Evolutionary conservation across 2,113 vertebrate genomes (phyloP).

Genomic region (Anoura caudifer): DNA sequence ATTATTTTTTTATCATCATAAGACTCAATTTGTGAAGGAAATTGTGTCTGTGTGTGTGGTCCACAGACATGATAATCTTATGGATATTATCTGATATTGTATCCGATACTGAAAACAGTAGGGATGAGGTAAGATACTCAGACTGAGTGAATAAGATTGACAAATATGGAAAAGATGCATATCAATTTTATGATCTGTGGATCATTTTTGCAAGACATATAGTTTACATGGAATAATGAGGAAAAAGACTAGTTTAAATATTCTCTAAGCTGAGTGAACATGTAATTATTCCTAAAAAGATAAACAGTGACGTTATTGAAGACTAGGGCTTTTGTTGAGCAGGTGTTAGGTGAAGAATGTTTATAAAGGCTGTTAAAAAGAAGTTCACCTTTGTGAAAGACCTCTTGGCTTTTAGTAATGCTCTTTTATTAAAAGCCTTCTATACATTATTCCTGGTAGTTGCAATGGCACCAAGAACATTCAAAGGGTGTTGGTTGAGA

Average conservation of each 20-base stretch:
- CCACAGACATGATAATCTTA: neutral
- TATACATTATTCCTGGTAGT: neutral
- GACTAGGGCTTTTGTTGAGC: neutral
- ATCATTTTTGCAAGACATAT: conserved; percentile 19
- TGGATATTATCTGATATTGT: neutral
- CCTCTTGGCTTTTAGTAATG: neutral
- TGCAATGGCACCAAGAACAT: neutral
- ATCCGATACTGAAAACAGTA: neutral
- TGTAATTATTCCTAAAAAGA: neutral
- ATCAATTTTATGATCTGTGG: neutral
- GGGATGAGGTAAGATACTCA: neutral
- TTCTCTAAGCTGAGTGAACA: conserved; percentile 21
- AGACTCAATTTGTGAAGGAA: conserved; percentile 15
- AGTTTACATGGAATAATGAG: neutral
- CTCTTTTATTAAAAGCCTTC: neutral
- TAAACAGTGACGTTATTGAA: neutral
- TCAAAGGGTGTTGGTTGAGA: neutral
- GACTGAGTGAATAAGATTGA: neutral
- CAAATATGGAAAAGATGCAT: neutral
- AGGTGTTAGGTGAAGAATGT: conserved; percentile 24
- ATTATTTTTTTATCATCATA: neutral
- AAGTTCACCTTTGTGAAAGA: neutral
- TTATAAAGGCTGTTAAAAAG: neutral
- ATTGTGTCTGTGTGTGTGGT: neutral
- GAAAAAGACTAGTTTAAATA: conserved; percentile 32